Evolutionary conservation across 1,140 invertebrate genomes (phyloP).

Genomic region (Sycophaga agraensis): DNA sequence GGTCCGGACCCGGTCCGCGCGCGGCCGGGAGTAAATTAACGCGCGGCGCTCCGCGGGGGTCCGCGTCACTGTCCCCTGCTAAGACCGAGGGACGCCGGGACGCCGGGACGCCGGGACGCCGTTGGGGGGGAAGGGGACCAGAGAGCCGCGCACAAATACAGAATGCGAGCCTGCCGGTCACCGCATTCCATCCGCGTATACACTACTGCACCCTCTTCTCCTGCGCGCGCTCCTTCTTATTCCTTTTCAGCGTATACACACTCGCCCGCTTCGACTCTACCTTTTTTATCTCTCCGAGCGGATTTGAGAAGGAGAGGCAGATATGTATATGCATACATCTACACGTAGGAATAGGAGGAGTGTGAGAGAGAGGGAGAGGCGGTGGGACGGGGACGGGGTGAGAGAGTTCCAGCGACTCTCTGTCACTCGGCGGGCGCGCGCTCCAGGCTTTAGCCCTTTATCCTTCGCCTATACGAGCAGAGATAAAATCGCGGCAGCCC

Average conservation of each 20-base stretch:
- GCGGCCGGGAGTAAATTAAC: conserved; percentile 29
- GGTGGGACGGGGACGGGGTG: neutral
- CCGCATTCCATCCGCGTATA: conserved; percentile 41
- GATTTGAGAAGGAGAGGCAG: no score
- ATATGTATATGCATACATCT: no score
- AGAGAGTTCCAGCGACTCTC: neutral
- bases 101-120: neutral
- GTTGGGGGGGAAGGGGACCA: no score
- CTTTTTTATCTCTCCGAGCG: neutral
- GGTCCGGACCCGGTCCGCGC: neutral
- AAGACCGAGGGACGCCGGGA: neutral
- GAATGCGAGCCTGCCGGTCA: conserved; percentile 41
- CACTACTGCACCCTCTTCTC: conserved; percentile 4
- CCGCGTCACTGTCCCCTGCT: conserved; percentile 46
- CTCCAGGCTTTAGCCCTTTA: conserved; percentile 8
- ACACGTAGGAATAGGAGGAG: no score
- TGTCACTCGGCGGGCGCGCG: neutral
- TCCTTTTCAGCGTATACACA: conserved; percentile 10
- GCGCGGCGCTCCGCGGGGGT: conserved; percentile 45
- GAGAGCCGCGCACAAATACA: neutral
- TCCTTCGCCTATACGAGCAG: neutral
- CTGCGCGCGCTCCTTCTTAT: neutral
- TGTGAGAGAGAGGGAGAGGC: neutral
- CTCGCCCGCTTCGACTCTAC: neutral
- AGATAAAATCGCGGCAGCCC: conserved; percentile 18